Conservation (phyloP, 2,797 vertebrate species). For the Muscicapa comitata region DNA sequence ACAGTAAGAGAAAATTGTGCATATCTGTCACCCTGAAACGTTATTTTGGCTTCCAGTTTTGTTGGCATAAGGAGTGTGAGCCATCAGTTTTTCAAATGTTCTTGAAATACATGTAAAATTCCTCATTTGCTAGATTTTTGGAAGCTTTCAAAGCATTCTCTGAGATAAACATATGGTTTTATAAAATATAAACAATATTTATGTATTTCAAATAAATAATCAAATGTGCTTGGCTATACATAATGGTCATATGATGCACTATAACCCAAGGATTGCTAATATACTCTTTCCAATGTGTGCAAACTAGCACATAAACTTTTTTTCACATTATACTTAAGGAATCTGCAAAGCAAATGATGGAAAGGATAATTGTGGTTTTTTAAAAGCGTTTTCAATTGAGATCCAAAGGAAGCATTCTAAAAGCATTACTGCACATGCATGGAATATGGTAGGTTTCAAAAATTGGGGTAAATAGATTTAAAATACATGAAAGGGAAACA, state of each 20-base stretch:
- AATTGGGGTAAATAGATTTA: background rate
- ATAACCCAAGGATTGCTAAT: background rate
- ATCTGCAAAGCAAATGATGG: background rate
- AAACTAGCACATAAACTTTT: background rate
- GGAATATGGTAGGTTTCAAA: background rate
- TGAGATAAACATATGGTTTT: background rate
- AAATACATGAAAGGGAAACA: background rate
- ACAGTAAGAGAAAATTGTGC: background rate
- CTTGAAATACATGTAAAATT: background rate
- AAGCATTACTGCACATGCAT: background rate
- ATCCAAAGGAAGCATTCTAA: background rate
- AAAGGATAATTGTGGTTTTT: background rate
- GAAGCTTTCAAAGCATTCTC: constrained; percentile 7
- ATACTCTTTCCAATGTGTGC: background rate
- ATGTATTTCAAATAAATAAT: background rate
- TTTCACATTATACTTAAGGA: background rate
- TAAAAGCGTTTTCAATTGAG: background rate
- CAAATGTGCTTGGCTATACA: background rate
- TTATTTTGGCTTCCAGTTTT: constrained; percentile 1
- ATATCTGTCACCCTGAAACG: background rate
- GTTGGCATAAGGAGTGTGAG: constrained; percentile 12
- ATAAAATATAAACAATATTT: background rate
- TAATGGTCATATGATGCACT: background rate
- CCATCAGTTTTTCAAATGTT: background rate
- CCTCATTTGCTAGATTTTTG: background rate